These are phyloP conservation scores for Rhagonycha lutea DNA, from an alignment of 2,888 invertebrate genomes.

Conservation along the genomic window DNA sequence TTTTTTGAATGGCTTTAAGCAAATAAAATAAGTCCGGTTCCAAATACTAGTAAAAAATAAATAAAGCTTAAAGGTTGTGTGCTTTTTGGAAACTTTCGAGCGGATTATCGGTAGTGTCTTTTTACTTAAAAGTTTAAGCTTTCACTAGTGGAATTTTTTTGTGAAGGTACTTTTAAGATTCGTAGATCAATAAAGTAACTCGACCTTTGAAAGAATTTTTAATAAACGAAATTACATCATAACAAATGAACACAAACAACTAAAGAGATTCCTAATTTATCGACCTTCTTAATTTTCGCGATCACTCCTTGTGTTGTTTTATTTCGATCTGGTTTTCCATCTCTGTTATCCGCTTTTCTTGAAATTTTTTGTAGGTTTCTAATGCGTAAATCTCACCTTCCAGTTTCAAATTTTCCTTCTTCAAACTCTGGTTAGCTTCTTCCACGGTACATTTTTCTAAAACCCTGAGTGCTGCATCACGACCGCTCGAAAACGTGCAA, in stretches of 20 bases:
- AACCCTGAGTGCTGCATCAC: neutral
- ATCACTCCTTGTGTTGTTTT: neutral
- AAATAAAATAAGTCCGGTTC: neutral
- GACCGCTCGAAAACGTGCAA: neutral
- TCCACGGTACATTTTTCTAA: neutral
- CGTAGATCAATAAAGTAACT: neutral
- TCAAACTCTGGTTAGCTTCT: neutral
- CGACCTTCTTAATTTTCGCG: neutral
- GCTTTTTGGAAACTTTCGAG: neutral
- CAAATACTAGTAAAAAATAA: neutral
- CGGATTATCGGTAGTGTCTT: neutral
- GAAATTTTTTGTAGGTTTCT: constrained; percentile 26
- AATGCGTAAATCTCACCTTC: constrained; percentile 31
- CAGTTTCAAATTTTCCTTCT: constrained; percentile 19
- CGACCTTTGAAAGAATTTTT: neutral
- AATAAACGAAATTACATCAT: neutral
- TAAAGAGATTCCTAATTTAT: neutral
- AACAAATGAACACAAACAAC: neutral
- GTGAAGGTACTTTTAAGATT: too few relatives aligned
- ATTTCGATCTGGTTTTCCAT: constrained; percentile 7
- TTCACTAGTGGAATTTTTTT: neutral
- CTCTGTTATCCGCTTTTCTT: constrained; percentile 24
- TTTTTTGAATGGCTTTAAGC: neutral
- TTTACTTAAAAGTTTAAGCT: neutral
- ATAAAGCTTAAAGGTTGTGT: neutral